Base-by-base conservation (phyloP, 2,113 vertebrate genomes). In the Periophthalmodon schlosseri region DNA sequence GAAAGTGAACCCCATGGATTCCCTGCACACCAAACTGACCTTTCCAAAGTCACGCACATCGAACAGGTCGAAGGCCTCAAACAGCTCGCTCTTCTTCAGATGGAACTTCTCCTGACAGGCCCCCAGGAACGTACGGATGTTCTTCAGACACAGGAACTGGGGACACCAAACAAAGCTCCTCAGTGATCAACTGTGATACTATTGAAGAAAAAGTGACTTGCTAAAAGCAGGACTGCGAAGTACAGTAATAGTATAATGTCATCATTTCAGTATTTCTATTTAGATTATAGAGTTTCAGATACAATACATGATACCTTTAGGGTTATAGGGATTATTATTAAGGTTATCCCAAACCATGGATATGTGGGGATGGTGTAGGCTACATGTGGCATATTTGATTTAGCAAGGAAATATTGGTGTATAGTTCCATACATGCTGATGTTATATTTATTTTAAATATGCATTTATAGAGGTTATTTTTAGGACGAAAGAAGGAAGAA, bases 81-180 rank as follows among this genome's bases (percentile, higher is more conserved):
- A 99, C 60, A 99, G 94, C 0, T 97, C 96, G 0, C 86, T 96
- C 87, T 95, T 94, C 34, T 92, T 96, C 39, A 99, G 92, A 23
- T 95, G 90, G 0, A 99, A 98, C 14, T 92, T 95, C 50, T 95
- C 94, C 0, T 93, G 92, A 66, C 96, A 97, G 23, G 92, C 87
- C 0, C 78, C 82, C 44, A 99, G 90, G 88, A 99, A 99, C 2
- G 93, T 97, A 2, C 96, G 94, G 84, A 99, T 99, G 84, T 99
- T 99, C 92, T 97, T 97, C 84, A 98, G 94, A 80, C 97, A 99
- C 70, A 99, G 90, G 84, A 99, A 98, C 97, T 98, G 18, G 18
- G 34, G 20, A 39, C 16, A 36, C 8, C 14, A 64, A 20, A 65
- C 16, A 65, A 9, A 64, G 33, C 20, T n/a, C 20, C 2, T n/a